Evolutionary conservation across 2,797 vertebrate species (phyloP).

Genomic region (Chanos chanos): DNA sequence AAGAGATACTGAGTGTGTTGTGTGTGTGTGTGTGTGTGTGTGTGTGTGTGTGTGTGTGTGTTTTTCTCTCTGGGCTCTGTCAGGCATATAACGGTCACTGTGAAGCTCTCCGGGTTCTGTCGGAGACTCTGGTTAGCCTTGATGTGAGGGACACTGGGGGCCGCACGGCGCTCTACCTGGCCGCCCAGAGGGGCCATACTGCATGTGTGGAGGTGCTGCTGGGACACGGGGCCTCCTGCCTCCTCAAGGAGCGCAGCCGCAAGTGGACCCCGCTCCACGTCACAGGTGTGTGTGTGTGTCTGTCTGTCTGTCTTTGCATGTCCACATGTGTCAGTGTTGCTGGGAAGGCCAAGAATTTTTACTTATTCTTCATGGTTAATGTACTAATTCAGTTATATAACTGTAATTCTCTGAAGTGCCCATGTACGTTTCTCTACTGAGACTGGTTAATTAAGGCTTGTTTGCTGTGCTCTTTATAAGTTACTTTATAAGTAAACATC

Average conservation of each 20-base stretch:
- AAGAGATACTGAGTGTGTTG: too few relatives aligned
- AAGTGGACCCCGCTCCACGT: constrained; percentile 94
- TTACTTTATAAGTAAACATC: too few relatives aligned
- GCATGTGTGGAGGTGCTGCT: constrained; percentile 92
- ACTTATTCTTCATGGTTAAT: too few relatives aligned
- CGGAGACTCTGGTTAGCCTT: constrained; percentile 90
- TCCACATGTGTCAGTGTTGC: too few relatives aligned
- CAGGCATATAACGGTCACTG: constrained; percentile 95
- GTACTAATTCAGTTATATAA: too few relatives aligned
- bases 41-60: not conserved
- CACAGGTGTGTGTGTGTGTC: constrained; percentile 72
- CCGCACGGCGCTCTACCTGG: constrained; percentile 91
- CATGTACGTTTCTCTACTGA: too few relatives aligned
- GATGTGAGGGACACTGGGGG: constrained; percentile 89
- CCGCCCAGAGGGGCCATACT: constrained; percentile 84
- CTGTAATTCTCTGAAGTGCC: too few relatives aligned
- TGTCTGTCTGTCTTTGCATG: not conserved
- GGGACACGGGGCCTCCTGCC: constrained; percentile 86
- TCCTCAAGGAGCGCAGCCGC: constrained; percentile 85
- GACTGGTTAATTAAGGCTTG: too few relatives aligned
- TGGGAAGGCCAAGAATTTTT: too few relatives aligned
- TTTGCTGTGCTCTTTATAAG: too few relatives aligned
- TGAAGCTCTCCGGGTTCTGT: constrained; percentile 91
- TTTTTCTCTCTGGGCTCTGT: not conserved
- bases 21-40: not conserved